Conservation (phyloP, 1,140 invertebrate genomes). For the Calliphora vicina region DNA sequence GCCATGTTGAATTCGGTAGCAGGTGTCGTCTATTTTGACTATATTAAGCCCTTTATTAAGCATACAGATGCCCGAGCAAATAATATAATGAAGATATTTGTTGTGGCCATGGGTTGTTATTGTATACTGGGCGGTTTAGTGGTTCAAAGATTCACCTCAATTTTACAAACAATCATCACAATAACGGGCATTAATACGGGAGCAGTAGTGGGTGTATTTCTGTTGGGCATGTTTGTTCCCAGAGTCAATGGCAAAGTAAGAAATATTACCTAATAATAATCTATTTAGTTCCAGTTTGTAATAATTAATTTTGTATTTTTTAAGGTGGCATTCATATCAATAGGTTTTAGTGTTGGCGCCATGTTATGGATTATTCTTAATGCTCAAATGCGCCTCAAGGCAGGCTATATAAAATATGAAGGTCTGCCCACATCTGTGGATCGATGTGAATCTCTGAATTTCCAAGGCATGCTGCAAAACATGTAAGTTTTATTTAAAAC, state of each 20-base stretch:
- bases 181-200: constrained; percentile 71
- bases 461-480: constrained; percentile 43
- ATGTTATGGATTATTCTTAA: constrained; percentile 83
- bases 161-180: constrained; percentile 71
- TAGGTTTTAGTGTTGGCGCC: constrained; percentile 70
- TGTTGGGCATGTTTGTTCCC: constrained; percentile 77
- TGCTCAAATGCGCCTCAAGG: constrained; percentile 72
- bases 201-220: constrained; percentile 76
- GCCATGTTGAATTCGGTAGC: constrained; percentile 76
- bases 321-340: constrained; percentile 77
- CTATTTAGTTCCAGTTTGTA: no score
- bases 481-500: constrained; percentile 48
- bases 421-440: constrained; percentile 67
- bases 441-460: constrained; percentile 66
- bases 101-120: constrained; percentile 67
- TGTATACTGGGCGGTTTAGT: constrained; percentile 71
- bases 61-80: constrained; percentile 68
- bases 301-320: not conserved
- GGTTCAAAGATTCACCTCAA: constrained; percentile 70
- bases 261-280: constrained; percentile 68
- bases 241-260: constrained; percentile 70
- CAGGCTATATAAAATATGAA: constrained; percentile 66
- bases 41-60: constrained; percentile 69
- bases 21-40: constrained; percentile 78
- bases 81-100: constrained; percentile 70